These are phyloP conservation scores for Microctenopoma stevenorrisi DNA, from an alignment of 2,797 vertebrate species.

Conservation along the genomic window DNA sequence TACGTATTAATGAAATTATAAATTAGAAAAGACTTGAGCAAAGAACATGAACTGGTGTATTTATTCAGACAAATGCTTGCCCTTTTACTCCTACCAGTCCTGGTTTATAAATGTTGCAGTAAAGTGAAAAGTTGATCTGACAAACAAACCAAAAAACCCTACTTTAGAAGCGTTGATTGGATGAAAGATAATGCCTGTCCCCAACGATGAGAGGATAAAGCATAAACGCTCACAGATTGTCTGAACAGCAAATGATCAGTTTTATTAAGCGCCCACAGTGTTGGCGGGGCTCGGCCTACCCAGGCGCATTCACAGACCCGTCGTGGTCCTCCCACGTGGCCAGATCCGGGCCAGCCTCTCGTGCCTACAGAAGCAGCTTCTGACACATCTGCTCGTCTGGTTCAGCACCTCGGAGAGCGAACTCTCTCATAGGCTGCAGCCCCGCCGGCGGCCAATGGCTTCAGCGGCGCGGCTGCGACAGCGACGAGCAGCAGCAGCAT, in stretches of 20 bases:
- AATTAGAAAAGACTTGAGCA: no score
- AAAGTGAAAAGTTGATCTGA: no score
- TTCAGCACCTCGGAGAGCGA: slow-evolving; percentile 75
- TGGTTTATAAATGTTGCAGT: no score
- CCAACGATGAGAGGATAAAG: no score
- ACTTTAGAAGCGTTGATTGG: no score
- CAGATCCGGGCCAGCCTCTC: background rate
- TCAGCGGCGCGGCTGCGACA: slow-evolving; percentile 31
- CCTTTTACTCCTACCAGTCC: no score
- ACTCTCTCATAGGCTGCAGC: slow-evolving; percentile 47
- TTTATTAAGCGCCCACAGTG: slow-evolving; percentile 4
- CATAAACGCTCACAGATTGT: background rate
- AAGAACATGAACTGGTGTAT: no score
- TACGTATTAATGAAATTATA: no score
- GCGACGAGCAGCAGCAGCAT: slow-evolving; percentile 45
- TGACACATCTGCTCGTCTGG: slow-evolving; percentile 33
- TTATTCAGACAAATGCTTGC: no score
- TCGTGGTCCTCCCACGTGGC: background rate
- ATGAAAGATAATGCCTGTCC: no score
- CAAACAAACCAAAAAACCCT: no score
- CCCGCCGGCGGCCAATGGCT: slow-evolving; percentile 44
- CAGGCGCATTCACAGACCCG: slow-evolving; percentile 45
- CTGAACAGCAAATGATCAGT: background rate
- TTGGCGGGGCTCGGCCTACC: slow-evolving; percentile 7
- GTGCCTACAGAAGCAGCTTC: slow-evolving; percentile 2